Evolutionary conservation across 2,797 vertebrate species (phyloP), one percentile per base, ranked within the genome.

Genomic region (Eidolon dupreanum): DNA sequence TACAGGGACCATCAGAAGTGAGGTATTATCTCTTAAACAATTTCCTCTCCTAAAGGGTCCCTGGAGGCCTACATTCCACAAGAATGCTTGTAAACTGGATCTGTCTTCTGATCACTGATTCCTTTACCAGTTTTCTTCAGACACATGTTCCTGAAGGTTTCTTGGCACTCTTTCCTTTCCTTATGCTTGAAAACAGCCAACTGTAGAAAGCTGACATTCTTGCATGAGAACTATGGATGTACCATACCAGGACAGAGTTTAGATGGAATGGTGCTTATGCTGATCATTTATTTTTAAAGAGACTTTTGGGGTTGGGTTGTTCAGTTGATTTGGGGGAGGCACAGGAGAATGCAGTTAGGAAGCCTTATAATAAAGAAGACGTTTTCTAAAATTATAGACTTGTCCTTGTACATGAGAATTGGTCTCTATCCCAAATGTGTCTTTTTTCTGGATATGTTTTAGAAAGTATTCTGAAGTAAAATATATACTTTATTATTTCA

Each of bases 391-490:
- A 66, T 87, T 86, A 61, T 2, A n/a, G 46, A 89, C 65, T 8
- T 93, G 20, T 93, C 19, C 63, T 68, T 94, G 20, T 55, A 43
- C 24, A 15, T 46, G 2, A 83, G 15, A 24, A 68, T 46, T 84
- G 57, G 20, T 83, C 65, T 97, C 51, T 65, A 41, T 90, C 61
- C 26, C 43, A 81, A n/a, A n/a, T 88, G 15, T 86, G 24, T 85
- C 66, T 74, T 83, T 85, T 83, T 78, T 84, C 70, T 87, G 65
- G 43, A 33, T 68, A 74, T 88, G 22, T 94, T 73, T 93, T 59
- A 11, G 71, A 26, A 96, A 90, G 11, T 93, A 82, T 89, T 95
- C 38, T 83, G 46, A 96, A 90, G 36, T 96, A 66, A 94, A 84
- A 81, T 82, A 53, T 71, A 36, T 51, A 43, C 61, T 43, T 85